These are phyloP conservation scores for Erythrocercus mccallii DNA, from an alignment of 2,113 vertebrate species.

Conservation along the genomic window DNA sequence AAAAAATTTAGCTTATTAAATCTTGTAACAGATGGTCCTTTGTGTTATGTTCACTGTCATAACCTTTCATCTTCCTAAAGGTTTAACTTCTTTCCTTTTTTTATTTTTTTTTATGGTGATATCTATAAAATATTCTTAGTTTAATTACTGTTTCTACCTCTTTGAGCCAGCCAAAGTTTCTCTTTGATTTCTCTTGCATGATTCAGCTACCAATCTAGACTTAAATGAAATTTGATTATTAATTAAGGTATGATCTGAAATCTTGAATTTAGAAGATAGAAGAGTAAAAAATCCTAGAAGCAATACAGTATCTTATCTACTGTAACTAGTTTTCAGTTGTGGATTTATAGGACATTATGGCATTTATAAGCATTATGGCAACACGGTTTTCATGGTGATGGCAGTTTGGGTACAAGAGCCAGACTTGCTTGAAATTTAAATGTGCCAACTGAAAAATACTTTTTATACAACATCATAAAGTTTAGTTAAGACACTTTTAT, in stretches of 20 bases:
- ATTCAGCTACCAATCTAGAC: background rate
- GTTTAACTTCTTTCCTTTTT: background rate
- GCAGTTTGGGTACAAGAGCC: background rate
- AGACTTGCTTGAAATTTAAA: conserved; percentile 52
- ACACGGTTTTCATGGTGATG: background rate
- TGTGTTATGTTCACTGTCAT: background rate
- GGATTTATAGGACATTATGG: conserved; percentile 53
- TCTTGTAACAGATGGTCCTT: background rate
- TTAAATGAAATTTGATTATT: background rate
- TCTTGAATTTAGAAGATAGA: conserved; percentile 17
- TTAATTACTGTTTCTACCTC: background rate
- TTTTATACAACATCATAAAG: conserved; percentile 29
- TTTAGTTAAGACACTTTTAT: conserved; percentile 53
- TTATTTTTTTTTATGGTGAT: background rate
- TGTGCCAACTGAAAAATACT: conserved; percentile 4
- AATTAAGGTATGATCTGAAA: background rate
- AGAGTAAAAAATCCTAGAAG: background rate
- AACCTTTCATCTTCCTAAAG: background rate
- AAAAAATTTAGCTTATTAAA: background rate
- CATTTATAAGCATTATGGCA: background rate
- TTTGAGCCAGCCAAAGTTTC: background rate
- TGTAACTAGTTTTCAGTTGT: conserved; percentile 34
- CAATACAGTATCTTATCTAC: background rate
- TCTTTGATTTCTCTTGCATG: background rate
- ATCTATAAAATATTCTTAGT: background rate